These are phyloP conservation scores for Phalacrocorax brasilianus DNA, from an alignment of 2,113 vertebrate genomes.

Conservation along the genomic window DNA sequence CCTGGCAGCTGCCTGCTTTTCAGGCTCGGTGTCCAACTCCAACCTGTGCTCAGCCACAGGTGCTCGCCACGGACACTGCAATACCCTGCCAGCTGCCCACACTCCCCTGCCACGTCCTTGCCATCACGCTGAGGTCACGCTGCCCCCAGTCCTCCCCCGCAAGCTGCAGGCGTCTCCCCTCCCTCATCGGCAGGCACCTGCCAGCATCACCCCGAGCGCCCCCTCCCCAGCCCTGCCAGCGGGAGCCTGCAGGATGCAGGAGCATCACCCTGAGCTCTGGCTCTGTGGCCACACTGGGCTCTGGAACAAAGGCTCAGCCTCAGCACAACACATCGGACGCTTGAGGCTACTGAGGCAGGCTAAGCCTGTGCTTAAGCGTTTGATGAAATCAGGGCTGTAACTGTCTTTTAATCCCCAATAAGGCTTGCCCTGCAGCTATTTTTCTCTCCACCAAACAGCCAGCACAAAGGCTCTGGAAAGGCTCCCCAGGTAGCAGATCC, in stretches of 20 bases:
- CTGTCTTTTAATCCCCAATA: neutral
- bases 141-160: neutral
- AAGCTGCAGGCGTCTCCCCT: rapidly evolving
- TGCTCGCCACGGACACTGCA: neutral
- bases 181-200: neutral
- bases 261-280: rapidly evolving
- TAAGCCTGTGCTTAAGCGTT: neutral
- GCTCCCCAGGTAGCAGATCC: neutral
- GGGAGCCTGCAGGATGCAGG: rapidly evolving
- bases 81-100: neutral
- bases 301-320: neutral
- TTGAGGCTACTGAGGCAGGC: neutral
- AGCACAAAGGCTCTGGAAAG: neutral
- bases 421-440: neutral
- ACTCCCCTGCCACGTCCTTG: rapidly evolving
- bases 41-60: neutral
- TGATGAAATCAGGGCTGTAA: neutral
- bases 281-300: neutral
- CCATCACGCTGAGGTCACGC: rapidly evolving
- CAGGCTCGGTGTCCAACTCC: neutral
- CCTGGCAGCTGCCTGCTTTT: neutral
- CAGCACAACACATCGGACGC: neutral
- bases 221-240: neutral
- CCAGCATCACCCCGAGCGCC: rapidly evolving
- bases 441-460: neutral